These are phyloP conservation scores for Xiphophorus couchianus DNA, from an alignment of 2,113 vertebrate genomes.

Conservation along the genomic window DNA sequence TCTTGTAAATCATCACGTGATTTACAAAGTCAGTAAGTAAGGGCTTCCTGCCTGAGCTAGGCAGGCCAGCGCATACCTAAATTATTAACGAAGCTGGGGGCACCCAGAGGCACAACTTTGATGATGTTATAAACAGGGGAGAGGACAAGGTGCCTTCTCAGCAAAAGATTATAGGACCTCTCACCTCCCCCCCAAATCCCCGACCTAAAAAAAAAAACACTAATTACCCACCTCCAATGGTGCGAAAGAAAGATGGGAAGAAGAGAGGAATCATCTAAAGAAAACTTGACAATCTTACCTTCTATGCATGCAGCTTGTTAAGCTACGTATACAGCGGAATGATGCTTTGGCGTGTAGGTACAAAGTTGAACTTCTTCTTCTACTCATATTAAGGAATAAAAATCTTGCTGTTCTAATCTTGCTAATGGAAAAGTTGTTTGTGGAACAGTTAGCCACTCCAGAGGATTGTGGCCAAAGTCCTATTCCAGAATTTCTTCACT, in stretches of 20 bases:
- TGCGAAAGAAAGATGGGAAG: constrained; percentile 79
- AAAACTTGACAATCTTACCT: constrained; percentile 56
- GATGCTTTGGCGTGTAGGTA: not conserved
- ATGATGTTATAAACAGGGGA: constrained; percentile 90
- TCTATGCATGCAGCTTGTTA: constrained; percentile 12
- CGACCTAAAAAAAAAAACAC: constrained; percentile 38
- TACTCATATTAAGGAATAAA: constrained; percentile 6
- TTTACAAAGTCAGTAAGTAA: constrained; percentile 98
- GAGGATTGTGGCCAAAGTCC: constrained; percentile 45
- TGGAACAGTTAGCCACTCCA: constrained; percentile 37
- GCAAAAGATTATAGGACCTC: constrained; percentile 96
- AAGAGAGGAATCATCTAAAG: constrained; percentile 83
- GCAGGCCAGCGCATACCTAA: constrained; percentile 92
- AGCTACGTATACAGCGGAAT: constrained; percentile 17
- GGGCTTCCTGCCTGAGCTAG: constrained; percentile 94
- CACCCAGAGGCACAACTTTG: constrained; percentile 97
- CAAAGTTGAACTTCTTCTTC: constrained; percentile 3
- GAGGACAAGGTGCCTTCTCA: constrained; percentile 97
- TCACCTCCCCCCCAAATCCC: constrained; percentile 56
- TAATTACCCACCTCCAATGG: constrained; percentile 95
- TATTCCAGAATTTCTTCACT: constrained; percentile 40
- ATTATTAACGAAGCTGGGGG: constrained; percentile 94
- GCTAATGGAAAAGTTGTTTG: constrained; percentile 25
- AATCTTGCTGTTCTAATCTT: constrained; percentile 2
- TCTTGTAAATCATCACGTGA: constrained; percentile 97